Evolutionary conservation across 2,113 vertebrate genomes (phyloP), one percentile per base, ranked within the genome.

Genomic region (Budorcas taxicolor): DNA sequence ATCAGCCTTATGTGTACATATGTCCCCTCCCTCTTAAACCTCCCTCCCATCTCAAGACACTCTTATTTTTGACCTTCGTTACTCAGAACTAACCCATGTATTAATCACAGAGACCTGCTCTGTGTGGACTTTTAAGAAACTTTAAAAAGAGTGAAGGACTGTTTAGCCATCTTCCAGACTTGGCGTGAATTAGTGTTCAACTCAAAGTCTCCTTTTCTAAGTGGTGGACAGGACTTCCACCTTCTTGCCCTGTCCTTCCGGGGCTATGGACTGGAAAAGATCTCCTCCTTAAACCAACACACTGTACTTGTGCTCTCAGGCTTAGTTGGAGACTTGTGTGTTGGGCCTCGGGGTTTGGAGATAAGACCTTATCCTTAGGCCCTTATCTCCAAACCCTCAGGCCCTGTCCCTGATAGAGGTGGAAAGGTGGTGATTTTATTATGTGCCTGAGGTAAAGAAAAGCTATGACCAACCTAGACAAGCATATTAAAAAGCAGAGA

Each of bases 131-230:
- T 80, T 45, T n/a, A 88, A 93, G 57, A 80, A 45, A 58, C 50
- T 81, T 55, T 40, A 6, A 87, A 45, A 45, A 95, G 45, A 90
- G 53, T 27, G 17, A 55, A 74, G 31, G 81, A 45, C 82, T 47
- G 43, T 40, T 71, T 55, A n/a, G 53, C 25, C 57, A 53, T 85
- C 52, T 47, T 53, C 91, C 16, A 60, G 91, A 55, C 74, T 91
- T 3, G 2, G 25, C 62, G 83, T n/a, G 45, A 90, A 55, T 58
- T 89, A 43, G n/a, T 58, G 82, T 45, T 81, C 36, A 43, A 13
- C 90, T 94, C 62, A 82, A 90, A 53, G n/a, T 88, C 74, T 89
- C 17, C 19, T 40, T 82, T 97, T 86, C 53, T 83, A 94, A 95
- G 80, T 62, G n/a, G 58, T n/a, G 14, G 45, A 21, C 15, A 62